These are phyloP conservation scores for Apodemus agrarius DNA, from an alignment of 2,797 vertebrate species.

Conservation along the genomic window DNA sequence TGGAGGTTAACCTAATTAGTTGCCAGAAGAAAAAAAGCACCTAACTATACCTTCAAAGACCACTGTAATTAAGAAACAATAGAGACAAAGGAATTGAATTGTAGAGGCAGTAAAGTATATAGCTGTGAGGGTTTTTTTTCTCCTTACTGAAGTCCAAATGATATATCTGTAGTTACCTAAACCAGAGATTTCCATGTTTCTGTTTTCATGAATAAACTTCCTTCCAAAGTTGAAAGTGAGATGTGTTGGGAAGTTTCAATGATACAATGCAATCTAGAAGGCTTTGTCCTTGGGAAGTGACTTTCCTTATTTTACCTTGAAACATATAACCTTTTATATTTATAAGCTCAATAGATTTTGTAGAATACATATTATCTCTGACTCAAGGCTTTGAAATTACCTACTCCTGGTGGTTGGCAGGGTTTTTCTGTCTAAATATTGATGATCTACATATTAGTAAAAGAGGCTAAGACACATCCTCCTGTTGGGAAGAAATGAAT, in stretches of 20 bases:
- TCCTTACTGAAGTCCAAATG: background rate
- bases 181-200: background rate
- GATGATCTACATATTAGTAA: background rate
- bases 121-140: background rate
- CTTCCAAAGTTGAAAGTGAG: background rate
- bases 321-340: background rate
- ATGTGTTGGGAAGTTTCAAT: background rate
- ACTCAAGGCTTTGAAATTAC: background rate
- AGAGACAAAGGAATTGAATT: background rate
- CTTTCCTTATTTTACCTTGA: background rate
- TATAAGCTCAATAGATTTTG: background rate
- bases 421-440: background rate
- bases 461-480: background rate
- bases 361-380: background rate
- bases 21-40: conserved; percentile 16
- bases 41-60: conserved; percentile 42
- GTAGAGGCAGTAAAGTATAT: background rate
- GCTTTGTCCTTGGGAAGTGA: background rate
- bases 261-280: background rate
- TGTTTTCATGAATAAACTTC: background rate
- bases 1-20: conserved; percentile 9
- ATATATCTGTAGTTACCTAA: background rate
- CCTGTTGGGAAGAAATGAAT: background rate
- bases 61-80: conserved; percentile 58
- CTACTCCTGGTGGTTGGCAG: background rate